These are phyloP conservation scores for Idris sp. DNA, from an alignment of 1,140 invertebrate species.

Conservation along the genomic window DNA sequence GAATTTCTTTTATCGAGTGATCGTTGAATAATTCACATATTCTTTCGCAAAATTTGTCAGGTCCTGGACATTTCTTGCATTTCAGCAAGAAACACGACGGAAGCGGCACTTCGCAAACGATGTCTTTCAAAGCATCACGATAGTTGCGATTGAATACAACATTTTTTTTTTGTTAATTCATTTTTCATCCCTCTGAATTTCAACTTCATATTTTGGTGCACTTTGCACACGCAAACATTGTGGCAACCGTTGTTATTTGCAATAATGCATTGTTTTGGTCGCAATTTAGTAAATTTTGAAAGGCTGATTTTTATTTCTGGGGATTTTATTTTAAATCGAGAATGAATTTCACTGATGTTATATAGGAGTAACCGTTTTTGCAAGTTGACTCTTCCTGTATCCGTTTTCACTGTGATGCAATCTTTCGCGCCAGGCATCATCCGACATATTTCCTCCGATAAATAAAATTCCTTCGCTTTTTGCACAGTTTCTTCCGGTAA, in stretches of 20 bases:
- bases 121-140: slow-evolving; percentile 11
- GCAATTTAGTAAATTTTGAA: slow-evolving; percentile 44
- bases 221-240: slow-evolving; percentile 48
- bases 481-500: slow-evolving; percentile 15
- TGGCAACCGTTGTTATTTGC: slow-evolving; percentile 55
- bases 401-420: slow-evolving; percentile 34
- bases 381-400: slow-evolving; percentile 25
- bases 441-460: slow-evolving; percentile 54
- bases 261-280: slow-evolving; percentile 54
- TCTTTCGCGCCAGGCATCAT: slow-evolving; percentile 58
- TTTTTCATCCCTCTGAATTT: slow-evolving; percentile 20
- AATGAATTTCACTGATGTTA: slow-evolving; percentile 62
- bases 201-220: slow-evolving; percentile 47
- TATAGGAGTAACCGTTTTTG: slow-evolving; percentile 55
- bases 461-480: slow-evolving; percentile 43
- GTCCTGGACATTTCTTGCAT: slow-evolving; percentile 1
- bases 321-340: slow-evolving; percentile 40
- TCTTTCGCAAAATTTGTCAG: neutral
- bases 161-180: slow-evolving; percentile 20
- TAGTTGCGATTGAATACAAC: neutral
- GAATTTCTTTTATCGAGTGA: neutral
- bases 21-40: neutral
- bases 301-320: slow-evolving; percentile 30
- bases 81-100: slow-evolving; percentile 11
- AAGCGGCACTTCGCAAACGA: slow-evolving; percentile 8